These are phyloP conservation scores for Drosophila meridiana DNA, from an alignment of 2,888 invertebrate species.

Conservation along the genomic window DNA sequence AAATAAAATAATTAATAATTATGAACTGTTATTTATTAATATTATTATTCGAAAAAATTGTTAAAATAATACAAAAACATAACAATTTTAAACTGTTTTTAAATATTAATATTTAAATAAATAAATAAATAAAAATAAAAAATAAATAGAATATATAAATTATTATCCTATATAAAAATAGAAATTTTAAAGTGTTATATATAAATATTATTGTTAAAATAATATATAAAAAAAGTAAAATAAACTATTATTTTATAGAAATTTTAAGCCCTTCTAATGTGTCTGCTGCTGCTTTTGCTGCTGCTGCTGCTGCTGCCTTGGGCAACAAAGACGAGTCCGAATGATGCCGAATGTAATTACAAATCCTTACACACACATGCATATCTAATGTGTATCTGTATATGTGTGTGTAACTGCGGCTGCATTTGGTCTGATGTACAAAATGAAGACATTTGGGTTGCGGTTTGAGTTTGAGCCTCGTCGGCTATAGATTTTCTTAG, in stretches of 20 bases:
- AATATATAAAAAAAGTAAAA: background rate
- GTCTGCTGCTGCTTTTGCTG: background rate
- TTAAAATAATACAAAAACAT: too few relatives aligned
- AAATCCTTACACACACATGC: conserved; percentile 55
- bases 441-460: conserved; percentile 77
- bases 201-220: too few relatives aligned
- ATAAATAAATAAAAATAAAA: too few relatives aligned
- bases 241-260: background rate
- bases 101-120: background rate
- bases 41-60: too few relatives aligned
- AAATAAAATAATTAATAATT: too few relatives aligned
- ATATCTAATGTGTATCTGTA: conserved; percentile 17
- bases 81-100: too few relatives aligned
- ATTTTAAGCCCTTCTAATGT: conserved; percentile 30
- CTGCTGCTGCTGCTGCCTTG: conserved; percentile 12
- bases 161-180: too few relatives aligned
- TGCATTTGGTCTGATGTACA: conserved; percentile 75
- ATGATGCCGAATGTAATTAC: conserved; percentile 75
- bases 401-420: conserved; percentile 35
- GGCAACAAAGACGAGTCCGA: conserved; percentile 63
- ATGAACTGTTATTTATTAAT: too few relatives aligned
- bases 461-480: conserved; percentile 65
- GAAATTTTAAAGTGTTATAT: too few relatives aligned
- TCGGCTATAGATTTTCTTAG: conserved; percentile 76
- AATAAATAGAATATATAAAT: too few relatives aligned